A percentile compares a stretch with the other conserved stretches of the same genome.
These are phyloP conservation scores for Raja brachyura DNA, from an alignment of 2,113 vertebrate species.

Conservation along the genomic window DNA sequence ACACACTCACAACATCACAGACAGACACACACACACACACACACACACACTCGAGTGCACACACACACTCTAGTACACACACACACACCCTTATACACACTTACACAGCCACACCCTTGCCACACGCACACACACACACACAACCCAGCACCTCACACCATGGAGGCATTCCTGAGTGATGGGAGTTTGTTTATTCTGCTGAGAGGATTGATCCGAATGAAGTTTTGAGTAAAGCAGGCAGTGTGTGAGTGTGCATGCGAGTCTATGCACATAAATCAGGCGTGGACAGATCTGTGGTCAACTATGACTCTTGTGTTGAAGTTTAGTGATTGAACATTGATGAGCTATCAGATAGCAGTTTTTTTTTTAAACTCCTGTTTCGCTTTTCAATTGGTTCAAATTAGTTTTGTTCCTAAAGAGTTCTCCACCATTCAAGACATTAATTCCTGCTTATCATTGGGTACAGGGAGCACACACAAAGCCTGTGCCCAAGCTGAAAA, in stretches of 20 bases:
- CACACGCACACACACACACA: no score
- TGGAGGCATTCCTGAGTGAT: background rate
- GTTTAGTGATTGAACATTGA: background rate
- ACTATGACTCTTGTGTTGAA: background rate
- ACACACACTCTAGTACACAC: no score
- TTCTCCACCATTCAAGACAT: background rate
- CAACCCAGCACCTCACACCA: no score
- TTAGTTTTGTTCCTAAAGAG: background rate
- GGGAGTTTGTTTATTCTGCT: background rate
- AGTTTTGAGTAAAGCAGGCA: background rate
- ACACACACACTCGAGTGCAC: no score
- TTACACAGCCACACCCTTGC: no score
- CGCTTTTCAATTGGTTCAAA: background rate
- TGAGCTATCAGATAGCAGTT: background rate
- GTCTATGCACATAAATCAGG: no score
- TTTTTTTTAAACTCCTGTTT: background rate
- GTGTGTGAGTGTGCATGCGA: background rate
- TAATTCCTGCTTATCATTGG: background rate
- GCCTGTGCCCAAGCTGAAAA: background rate
- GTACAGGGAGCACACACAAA: no score
- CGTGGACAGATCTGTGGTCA: background rate
- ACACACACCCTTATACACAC: no score
- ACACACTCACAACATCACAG: no score
- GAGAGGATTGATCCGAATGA: background rate
- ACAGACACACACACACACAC: no score